phyloP scores from a whole-genome alignment of 64 coral and sea anemone genomes.

The Actinia tenebrosa region DNA sequence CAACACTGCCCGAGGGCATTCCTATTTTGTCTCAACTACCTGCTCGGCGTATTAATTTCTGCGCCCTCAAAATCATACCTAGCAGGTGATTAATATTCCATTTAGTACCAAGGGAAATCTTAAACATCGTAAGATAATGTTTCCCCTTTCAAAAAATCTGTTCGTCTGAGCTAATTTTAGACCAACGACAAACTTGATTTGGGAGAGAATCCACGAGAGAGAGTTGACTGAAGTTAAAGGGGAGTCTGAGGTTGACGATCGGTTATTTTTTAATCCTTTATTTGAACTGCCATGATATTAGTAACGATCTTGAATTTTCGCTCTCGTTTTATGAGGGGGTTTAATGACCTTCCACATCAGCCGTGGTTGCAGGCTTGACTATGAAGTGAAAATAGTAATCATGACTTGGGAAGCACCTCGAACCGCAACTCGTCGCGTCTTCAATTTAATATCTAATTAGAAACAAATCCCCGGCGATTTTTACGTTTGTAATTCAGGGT shows the following conservation, averaged over 20 bases:
- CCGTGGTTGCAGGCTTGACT: background rate
- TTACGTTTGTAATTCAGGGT: background rate
- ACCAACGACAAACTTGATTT: background rate
- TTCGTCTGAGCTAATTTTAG: background rate
- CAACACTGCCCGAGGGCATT: background rate
- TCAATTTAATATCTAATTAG: slow-evolving; percentile 13
- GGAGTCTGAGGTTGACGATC: background rate
- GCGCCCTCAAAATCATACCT: slow-evolving; percentile 26
- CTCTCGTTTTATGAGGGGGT: background rate
- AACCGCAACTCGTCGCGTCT: background rate
- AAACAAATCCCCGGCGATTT: background rate
- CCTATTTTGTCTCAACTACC: slow-evolving; percentile 11
- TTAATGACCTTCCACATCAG: slow-evolving; percentile 10
- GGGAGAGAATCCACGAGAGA: background rate
- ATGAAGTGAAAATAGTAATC: background rate
- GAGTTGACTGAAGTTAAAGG: background rate
- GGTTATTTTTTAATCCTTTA: slow-evolving; percentile 5
- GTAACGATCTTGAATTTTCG: background rate
- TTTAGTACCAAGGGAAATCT: background rate
- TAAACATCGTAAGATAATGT: background rate
- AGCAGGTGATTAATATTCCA: slow-evolving; percentile 6
- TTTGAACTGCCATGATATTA: background rate
- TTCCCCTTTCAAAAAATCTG: background rate
- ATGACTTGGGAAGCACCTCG: background rate
- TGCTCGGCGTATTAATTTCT: slow-evolving; percentile 18